phyloP scores from a whole-genome alignment of 2,888 invertebrate species.

The Miltochrista miniata region DNA sequence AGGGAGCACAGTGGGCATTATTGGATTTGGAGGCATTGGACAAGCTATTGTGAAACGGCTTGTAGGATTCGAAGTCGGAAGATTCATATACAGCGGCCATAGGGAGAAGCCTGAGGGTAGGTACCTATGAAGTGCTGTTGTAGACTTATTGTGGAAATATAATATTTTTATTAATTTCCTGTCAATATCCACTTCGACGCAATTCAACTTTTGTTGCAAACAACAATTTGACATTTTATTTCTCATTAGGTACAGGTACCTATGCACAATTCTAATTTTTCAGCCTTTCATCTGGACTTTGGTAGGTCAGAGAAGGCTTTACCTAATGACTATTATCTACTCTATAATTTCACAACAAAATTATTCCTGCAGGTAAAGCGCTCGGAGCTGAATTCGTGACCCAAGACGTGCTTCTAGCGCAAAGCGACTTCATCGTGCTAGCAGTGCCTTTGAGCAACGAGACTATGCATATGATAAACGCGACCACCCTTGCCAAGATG shows the following conservation, averaged over 20 bases:
- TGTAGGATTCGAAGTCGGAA: slow-evolving; percentile 88
- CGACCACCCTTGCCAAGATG: slow-evolving; percentile 91
- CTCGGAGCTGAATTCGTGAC: slow-evolving; percentile 85
- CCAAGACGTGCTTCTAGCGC: slow-evolving; percentile 87
- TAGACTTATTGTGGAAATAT: too few relatives aligned
- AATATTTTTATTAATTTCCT: too few relatives aligned
- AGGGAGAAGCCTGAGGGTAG: slow-evolving; percentile 85
- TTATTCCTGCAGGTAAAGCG: slow-evolving; percentile 52
- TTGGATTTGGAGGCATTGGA: slow-evolving; percentile 93
- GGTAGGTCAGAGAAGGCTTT: too few relatives aligned
- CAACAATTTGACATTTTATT: too few relatives aligned
- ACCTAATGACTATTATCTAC: too few relatives aligned
- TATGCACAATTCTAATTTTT: too few relatives aligned
- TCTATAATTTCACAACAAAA: not conserved
- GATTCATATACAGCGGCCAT: slow-evolving; percentile 90
- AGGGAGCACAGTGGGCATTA: slow-evolving; percentile 92
- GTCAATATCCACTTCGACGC: too few relatives aligned
- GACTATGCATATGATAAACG: slow-evolving; percentile 91
- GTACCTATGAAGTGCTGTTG: too few relatives aligned
- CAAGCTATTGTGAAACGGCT: slow-evolving; percentile 90
- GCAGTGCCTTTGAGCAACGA: slow-evolving; percentile 91
- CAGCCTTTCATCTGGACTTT: too few relatives aligned
- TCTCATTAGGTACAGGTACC: too few relatives aligned
- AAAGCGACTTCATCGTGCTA: slow-evolving; percentile 94
- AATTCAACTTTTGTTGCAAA: too few relatives aligned